Conservation (phyloP, 2,888 invertebrate genomes). For the Drosophila yooni region DNA sequence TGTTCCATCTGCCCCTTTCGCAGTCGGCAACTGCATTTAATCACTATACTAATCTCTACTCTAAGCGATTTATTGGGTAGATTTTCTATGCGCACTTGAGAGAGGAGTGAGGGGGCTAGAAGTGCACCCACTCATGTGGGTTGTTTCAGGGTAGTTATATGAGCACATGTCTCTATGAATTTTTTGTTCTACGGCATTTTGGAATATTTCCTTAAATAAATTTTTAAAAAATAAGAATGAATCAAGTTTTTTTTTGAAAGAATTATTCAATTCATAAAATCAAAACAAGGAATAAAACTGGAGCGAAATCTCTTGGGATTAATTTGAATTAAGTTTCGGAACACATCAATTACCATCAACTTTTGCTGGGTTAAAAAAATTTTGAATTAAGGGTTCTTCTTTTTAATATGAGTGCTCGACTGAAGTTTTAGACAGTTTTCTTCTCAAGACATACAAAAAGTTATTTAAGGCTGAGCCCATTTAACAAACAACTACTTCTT, state of each 20-base stretch:
- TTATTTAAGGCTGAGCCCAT: constrained; percentile 1
- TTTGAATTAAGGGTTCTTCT: background rate
- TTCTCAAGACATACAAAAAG: constrained; percentile 3
- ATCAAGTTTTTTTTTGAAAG: background rate
- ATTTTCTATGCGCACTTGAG: background rate
- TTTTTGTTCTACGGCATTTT: background rate
- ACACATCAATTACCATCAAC: background rate
- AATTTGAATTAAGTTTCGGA: background rate
- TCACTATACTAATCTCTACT: constrained; percentile 39
- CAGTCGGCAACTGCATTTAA: constrained; percentile 49
- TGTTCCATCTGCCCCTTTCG: constrained; percentile 34
- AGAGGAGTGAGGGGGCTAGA: background rate
- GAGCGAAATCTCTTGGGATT: background rate
- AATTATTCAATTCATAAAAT: background rate
- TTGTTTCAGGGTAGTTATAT: background rate
- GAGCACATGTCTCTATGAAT: background rate
- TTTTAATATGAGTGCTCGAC: background rate
- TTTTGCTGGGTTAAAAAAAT: background rate
- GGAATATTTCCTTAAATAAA: background rate
- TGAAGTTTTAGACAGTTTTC: background rate
- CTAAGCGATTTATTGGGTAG: constrained; percentile 38
- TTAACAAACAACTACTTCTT: constrained; percentile 6
- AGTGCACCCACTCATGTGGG: background rate
- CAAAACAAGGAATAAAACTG: background rate
- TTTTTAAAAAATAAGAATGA: background rate